These are phyloP conservation scores for Eleutherodactylus coqui DNA, from an alignment of 2,797 vertebrate species.

Conservation along the genomic window DNA sequence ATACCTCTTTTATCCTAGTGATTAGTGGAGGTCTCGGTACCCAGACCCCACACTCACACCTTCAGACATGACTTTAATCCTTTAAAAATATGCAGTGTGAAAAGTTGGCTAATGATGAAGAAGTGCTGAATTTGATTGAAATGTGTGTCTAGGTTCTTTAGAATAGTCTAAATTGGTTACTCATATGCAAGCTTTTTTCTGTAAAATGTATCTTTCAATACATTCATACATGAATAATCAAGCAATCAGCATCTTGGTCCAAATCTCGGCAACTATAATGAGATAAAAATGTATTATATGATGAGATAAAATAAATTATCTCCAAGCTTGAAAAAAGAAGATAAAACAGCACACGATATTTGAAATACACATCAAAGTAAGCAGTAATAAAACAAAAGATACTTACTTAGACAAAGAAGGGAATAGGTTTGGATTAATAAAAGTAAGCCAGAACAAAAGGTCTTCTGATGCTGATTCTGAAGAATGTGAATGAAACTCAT, in stretches of 20 bases:
- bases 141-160: not conserved
- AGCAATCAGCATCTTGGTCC: not conserved
- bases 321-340: not conserved
- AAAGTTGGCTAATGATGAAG: not conserved
- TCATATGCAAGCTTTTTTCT: no score
- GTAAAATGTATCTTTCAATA: not conserved
- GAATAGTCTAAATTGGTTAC: not conserved
- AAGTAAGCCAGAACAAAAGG: conserved; percentile 81
- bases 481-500: conserved; percentile 65
- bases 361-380: conserved; percentile 3
- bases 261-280: not conserved
- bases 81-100: no score
- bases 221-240: conserved; percentile 4
- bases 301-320: conserved; percentile 8
- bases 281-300: not conserved
- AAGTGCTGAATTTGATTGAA: not conserved
- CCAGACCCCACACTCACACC: no score
- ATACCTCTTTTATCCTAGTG: no score
- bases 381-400: conserved; percentile 47
- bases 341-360: conserved; percentile 2
- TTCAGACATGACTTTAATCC: no score
- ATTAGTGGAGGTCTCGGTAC: no score
- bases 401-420: conserved; percentile 75
- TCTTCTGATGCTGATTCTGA: conserved; percentile 66
- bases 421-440: conserved; percentile 77